Conservation (phyloP, 2,113 vertebrate species). For the Heloderma charlesbogerti region DNA sequence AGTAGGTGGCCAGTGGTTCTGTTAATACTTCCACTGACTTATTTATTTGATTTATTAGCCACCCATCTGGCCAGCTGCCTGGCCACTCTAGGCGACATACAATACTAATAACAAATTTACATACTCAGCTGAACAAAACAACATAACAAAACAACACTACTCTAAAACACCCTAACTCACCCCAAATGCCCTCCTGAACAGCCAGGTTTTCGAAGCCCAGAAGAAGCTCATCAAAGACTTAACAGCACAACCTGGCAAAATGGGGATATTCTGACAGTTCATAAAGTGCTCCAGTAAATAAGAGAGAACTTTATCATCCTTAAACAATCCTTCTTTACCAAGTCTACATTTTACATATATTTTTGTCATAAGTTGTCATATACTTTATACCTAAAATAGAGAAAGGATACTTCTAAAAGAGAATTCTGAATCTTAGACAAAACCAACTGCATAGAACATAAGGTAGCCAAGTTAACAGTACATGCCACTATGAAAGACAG, state of each 20-base stretch:
- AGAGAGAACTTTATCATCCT: background rate
- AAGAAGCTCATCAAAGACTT: too few relatives aligned
- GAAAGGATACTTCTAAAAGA: conserved; percentile 8
- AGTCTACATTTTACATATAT: conserved; percentile 26
- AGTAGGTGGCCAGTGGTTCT: rapidly evolving
- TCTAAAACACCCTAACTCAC: too few relatives aligned
- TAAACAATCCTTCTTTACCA: rapidly evolving
- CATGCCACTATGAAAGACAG: conserved; percentile 56
- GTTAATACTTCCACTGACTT: too few relatives aligned
- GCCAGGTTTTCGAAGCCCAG: too few relatives aligned
- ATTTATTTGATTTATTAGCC: too few relatives aligned
- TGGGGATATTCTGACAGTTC: conserved; percentile 30
- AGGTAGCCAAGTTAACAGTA: conserved; percentile 54
- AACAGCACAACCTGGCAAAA: background rate
- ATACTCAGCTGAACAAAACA: too few relatives aligned
- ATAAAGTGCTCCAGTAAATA: rapidly evolving
- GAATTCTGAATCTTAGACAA: conserved; percentile 44
- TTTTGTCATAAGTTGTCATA: too few relatives aligned
- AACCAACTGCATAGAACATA: conserved; percentile 34
- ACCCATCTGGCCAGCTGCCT: too few relatives aligned
- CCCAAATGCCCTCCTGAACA: too few relatives aligned
- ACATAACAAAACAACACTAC: too few relatives aligned
- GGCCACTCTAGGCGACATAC: too few relatives aligned
- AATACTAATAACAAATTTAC: too few relatives aligned
- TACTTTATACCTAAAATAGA: background rate